Evolutionary conservation across 2,113 vertebrate species (phyloP).

Genomic region (Amblyopsis rosae): DNA sequence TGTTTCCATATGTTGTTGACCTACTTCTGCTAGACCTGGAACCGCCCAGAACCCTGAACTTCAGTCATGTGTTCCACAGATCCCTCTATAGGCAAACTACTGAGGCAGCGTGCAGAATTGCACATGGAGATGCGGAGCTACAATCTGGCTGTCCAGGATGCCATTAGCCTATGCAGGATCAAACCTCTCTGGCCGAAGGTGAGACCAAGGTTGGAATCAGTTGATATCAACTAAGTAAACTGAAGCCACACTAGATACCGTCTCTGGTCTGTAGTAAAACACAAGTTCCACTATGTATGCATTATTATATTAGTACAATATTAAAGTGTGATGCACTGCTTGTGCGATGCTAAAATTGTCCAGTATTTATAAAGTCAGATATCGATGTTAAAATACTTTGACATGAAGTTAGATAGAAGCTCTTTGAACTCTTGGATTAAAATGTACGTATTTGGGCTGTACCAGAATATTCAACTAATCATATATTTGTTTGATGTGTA

Average conservation of each 20-base stretch:
- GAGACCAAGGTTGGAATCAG: constrained; percentile 1
- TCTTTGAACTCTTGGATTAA: no score
- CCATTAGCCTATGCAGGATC: constrained; percentile 73
- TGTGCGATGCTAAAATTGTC: no score
- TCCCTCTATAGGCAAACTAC: constrained; percentile 78
- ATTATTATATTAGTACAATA: no score
- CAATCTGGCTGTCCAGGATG: constrained; percentile 82
- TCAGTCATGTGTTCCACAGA: constrained; percentile 64
- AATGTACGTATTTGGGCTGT: no score
- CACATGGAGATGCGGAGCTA: constrained; percentile 83
- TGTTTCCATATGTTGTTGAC: constrained; percentile 33
- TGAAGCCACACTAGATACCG: no score
- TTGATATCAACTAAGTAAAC: not conserved
- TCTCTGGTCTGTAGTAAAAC: not conserved
- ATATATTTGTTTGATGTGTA: no score
- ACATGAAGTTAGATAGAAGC: no score
- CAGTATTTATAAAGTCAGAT: no score
- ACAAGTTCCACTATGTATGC: no score
- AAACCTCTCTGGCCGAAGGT: constrained; percentile 85
- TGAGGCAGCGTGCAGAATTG: constrained; percentile 82
- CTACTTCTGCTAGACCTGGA: constrained; percentile 53
- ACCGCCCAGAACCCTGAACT: constrained; percentile 23
- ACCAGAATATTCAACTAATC: no score
- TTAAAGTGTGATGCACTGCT: no score
- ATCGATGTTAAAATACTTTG: no score